Evolutionary conservation across 2,888 invertebrate species (phyloP).

Genomic region (Sialis lutaria): DNA sequence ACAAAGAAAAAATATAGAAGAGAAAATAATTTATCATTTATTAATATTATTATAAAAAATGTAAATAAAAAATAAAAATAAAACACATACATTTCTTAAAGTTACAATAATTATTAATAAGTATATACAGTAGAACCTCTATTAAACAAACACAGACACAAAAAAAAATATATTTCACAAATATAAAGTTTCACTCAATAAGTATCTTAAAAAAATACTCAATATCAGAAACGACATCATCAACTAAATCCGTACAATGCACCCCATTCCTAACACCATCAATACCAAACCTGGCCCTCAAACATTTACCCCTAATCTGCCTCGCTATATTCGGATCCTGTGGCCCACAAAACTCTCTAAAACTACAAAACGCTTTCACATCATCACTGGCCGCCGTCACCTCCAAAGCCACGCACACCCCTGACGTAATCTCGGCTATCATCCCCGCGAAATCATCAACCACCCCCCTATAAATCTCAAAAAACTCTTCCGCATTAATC

Average conservation of each 20-base stretch:
- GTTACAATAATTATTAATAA: no score
- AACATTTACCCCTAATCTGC: slow-evolving; percentile 63
- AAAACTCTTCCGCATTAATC: slow-evolving; percentile 76
- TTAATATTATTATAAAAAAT: no score
- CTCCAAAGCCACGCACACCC: slow-evolving; percentile 75
- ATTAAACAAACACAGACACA: no score
- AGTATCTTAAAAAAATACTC: slow-evolving; percentile 22
- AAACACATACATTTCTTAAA: no score
- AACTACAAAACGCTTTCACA: slow-evolving; percentile 44
- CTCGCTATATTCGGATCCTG: slow-evolving; percentile 81
- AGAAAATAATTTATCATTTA: no score
- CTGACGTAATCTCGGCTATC: slow-evolving; percentile 69
- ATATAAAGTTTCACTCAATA: background rate
- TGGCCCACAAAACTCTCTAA: slow-evolving; percentile 76
- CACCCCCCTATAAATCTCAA: slow-evolving; percentile 84
- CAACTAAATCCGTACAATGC: slow-evolving; percentile 84
- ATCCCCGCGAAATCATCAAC: slow-evolving; percentile 61
- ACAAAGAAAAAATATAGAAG: no score
- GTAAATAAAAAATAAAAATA: no score
- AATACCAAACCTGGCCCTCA: slow-evolving; percentile 70
- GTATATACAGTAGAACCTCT: no score
- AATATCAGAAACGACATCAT: slow-evolving; percentile 70
- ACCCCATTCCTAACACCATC: slow-evolving; percentile 74
- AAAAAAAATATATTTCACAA: no score
- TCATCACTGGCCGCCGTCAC: slow-evolving; percentile 43